Conservation (phyloP, 2,888 invertebrate genomes). For the Noctua comes region DNA sequence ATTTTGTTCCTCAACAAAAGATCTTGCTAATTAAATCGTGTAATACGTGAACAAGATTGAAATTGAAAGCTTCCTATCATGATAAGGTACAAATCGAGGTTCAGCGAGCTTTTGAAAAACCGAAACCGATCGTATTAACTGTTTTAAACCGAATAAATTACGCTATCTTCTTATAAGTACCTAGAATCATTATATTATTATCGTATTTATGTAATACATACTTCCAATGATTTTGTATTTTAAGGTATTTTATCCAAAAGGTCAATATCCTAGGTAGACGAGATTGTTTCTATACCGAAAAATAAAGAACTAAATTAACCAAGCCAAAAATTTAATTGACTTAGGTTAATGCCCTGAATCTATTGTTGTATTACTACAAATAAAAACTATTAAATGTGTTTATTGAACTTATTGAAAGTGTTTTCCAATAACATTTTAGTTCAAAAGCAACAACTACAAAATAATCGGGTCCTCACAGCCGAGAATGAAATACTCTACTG, state of each 20-base stretch:
- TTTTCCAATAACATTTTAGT: not conserved
- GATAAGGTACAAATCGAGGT: not conserved
- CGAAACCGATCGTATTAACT: too few species aligned
- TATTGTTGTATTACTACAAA: not conserved
- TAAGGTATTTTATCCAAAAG: not conserved
- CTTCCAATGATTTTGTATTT: not conserved
- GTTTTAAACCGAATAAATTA: not conserved
- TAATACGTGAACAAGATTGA: not conserved
- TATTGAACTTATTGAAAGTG: not conserved
- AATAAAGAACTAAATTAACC: not conserved
- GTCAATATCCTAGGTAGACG: not conserved
- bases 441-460: not conserved
- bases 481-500: not conserved
- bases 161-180: too few species aligned
- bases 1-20: not conserved
- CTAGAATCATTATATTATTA: too few species aligned
- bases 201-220: too few species aligned
- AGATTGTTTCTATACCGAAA: not conserved
- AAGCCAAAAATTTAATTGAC: not conserved
- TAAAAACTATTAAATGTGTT: constrained; percentile 3
- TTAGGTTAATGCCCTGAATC: not conserved
- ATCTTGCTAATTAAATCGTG: not conserved
- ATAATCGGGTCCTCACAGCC: not conserved
- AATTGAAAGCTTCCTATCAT: not conserved
- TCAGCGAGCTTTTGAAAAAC: not conserved